phyloP scores from a whole-genome alignment of 2,797 vertebrate genomes.

The Bradypodion pumilum region DNA sequence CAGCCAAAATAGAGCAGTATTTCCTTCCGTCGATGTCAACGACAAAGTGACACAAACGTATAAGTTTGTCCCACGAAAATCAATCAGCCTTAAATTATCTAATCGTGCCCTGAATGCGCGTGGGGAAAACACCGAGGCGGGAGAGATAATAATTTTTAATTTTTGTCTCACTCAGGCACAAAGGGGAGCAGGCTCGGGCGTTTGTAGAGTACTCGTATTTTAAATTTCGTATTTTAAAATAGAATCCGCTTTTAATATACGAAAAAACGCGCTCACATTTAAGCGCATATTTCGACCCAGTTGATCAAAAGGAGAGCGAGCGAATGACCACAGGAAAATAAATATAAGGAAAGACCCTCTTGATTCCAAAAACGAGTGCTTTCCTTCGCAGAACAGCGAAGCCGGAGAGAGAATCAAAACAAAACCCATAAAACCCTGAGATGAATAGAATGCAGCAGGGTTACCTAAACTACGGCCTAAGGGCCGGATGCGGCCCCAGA shows the following conservation, averaged over 20 bases:
- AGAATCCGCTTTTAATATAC: too few species aligned
- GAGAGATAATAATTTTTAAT: neutral
- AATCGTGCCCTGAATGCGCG: neutral
- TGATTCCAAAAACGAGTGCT: neutral
- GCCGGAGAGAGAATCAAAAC: neutral
- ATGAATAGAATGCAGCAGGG: neutral
- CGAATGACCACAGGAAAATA: rapidly evolving
- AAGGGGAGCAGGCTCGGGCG: too few species aligned
- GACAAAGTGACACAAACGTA: neutral
- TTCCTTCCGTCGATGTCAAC: neutral
- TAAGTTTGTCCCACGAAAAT: neutral
- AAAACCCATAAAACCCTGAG: conserved; percentile 1
- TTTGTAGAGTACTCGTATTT: too few species aligned
- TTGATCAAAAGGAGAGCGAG: neutral
- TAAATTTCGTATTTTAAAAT: too few species aligned
- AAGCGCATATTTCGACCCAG: too few species aligned
- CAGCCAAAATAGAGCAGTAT: too few species aligned
- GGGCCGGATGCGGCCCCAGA: too few species aligned
- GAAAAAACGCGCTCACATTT: neutral
- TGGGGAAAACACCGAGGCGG: neutral
- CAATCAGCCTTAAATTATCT: neutral
- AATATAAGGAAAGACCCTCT: too few species aligned
- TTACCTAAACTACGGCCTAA: too few species aligned
- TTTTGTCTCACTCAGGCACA: neutral
- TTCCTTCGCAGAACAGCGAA: neutral